Percentiles rank a stretch among this genome's conserved stretches.
phyloP scores from a whole-genome alignment of 30 jellyfish, hydroid and myxozoan genomes.

The Aurelia sp. region DNA sequence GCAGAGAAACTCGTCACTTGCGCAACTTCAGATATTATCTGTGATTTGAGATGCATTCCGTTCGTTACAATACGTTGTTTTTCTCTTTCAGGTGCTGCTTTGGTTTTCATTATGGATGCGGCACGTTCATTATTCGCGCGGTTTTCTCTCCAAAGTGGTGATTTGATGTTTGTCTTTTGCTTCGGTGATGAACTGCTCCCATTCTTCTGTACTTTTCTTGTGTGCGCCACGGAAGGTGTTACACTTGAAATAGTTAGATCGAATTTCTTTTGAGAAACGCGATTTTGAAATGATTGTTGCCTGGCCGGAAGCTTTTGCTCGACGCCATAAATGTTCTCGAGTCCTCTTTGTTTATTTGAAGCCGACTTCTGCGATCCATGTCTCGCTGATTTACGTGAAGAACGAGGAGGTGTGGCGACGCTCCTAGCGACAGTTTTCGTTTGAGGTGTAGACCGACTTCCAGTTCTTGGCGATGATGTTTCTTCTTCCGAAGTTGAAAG shows the following conservation, averaged over 20 bases:
- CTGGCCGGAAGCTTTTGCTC: slow-evolving; percentile 23
- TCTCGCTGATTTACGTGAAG: neutral
- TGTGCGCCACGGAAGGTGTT: slow-evolving; percentile 3
- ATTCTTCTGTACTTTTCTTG: neutral
- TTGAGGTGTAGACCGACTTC: neutral
- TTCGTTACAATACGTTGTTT: neutral
- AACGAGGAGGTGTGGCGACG: slow-evolving; percentile 8
- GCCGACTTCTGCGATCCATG: neutral
- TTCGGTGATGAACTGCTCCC: neutral
- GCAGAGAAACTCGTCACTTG: slow-evolving; percentile 15
- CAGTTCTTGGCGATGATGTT: neutral
- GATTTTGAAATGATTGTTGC: slow-evolving; percentile 16
- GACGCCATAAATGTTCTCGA: slow-evolving; percentile 33
- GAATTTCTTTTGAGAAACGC: slow-evolving; percentile 18
- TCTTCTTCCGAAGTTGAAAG: slow-evolving; percentile 56
- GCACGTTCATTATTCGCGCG: neutral
- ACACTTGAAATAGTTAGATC: slow-evolving; percentile 12
- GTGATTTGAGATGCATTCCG: neutral
- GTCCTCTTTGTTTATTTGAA: slow-evolving; percentile 18
- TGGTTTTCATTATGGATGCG: neutral
- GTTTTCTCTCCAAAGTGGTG: neutral
- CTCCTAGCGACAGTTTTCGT: neutral
- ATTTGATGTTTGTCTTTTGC: neutral
- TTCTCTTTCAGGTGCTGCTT: neutral
- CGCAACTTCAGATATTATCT: neutral